Percentiles rank a stretch among this genome's conserved stretches.
phyloP scores from a whole-genome alignment of 2,797 vertebrate genomes.

The Pelochelys cantorii region DNA sequence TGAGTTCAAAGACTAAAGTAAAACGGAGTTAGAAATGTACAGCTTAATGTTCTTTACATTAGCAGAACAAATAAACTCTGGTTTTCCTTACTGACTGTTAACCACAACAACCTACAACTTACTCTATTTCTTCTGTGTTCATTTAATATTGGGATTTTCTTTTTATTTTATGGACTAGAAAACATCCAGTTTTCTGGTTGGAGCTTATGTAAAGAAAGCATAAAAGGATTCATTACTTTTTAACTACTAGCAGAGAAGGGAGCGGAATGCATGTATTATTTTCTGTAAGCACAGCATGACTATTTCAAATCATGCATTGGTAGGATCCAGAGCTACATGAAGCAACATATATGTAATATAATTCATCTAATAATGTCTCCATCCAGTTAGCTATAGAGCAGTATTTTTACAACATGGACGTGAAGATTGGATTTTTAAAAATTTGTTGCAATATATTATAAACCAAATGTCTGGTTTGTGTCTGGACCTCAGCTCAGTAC shows the following conservation, averaged over 20 bases:
- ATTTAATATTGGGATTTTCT: slow-evolving; percentile 67
- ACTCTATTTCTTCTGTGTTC: slow-evolving; percentile 61
- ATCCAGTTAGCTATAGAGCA: background rate
- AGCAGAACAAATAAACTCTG: slow-evolving; percentile 69
- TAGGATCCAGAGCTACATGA: slow-evolving; percentile 46
- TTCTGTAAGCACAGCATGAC: slow-evolving; percentile 52
- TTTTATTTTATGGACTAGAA: slow-evolving; percentile 73
- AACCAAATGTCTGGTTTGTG: background rate
- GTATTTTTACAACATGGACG: background rate
- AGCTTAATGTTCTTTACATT: slow-evolving; percentile 67
- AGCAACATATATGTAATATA: background rate
- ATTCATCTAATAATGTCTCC: background rate
- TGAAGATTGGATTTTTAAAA: background rate
- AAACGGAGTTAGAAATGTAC: slow-evolving; percentile 69
- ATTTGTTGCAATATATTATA: background rate
- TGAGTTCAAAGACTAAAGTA: slow-evolving; percentile 67
- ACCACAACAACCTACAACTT: slow-evolving; percentile 72
- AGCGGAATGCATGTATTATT: slow-evolving; percentile 63
- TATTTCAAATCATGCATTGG: slow-evolving; percentile 54
- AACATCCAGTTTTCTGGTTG: slow-evolving; percentile 73
- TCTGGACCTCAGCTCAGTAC: background rate
- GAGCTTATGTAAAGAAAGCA: slow-evolving; percentile 77
- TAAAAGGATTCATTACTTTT: slow-evolving; percentile 75
- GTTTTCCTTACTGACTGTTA: slow-evolving; percentile 78
- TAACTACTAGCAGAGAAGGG: slow-evolving; percentile 74